Evolutionary conservation across 2,888 invertebrate genomes (phyloP).

Genomic region (Cryptocephalus moraei): DNA sequence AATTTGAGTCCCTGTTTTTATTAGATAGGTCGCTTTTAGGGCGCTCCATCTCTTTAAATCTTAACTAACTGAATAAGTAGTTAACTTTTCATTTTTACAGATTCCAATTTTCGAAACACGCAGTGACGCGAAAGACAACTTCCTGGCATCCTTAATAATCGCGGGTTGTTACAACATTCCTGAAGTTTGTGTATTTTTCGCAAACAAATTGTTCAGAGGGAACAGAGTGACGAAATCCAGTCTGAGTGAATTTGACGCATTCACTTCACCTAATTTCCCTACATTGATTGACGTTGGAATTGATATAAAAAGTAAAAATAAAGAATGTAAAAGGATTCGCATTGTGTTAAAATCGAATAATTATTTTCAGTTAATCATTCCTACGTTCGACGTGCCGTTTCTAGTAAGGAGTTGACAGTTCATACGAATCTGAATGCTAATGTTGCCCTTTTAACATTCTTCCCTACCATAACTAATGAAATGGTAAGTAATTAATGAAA

Average conservation of each 20-base stretch:
- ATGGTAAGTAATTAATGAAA: conserved; percentile 37
- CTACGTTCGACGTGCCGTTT: conserved; percentile 1
- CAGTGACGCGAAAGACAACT: conserved; percentile 90
- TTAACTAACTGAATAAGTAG: too few relatives aligned
- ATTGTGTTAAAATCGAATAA: too few relatives aligned
- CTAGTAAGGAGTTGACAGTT: not conserved
- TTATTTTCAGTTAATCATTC: conserved; percentile 3
- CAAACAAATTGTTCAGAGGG: conserved; percentile 78
- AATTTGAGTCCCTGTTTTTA: too few relatives aligned
- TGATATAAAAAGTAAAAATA: conserved; percentile 52
- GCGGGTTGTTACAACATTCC: conserved; percentile 85
- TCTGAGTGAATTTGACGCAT: conserved; percentile 64
- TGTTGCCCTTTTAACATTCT: conserved; percentile 63
- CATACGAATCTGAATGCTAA: conserved; percentile 10
- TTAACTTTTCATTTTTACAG: conserved; percentile 35
- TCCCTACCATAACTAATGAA: conserved; percentile 80
- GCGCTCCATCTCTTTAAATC: too few relatives aligned
- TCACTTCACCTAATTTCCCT: conserved; percentile 77
- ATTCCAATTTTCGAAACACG: conserved; percentile 90
- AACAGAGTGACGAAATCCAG: conserved; percentile 76
- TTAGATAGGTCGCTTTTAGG: too few relatives aligned
- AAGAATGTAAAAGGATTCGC: too few relatives aligned
- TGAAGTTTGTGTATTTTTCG: conserved; percentile 89
- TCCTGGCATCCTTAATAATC: conserved; percentile 78
- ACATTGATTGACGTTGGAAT: conserved; percentile 77